Evolutionary conservation across 2,888 invertebrate genomes (phyloP), one percentile per base, ranked within the genome.

Genomic region (Eristalis pertinax): DNA sequence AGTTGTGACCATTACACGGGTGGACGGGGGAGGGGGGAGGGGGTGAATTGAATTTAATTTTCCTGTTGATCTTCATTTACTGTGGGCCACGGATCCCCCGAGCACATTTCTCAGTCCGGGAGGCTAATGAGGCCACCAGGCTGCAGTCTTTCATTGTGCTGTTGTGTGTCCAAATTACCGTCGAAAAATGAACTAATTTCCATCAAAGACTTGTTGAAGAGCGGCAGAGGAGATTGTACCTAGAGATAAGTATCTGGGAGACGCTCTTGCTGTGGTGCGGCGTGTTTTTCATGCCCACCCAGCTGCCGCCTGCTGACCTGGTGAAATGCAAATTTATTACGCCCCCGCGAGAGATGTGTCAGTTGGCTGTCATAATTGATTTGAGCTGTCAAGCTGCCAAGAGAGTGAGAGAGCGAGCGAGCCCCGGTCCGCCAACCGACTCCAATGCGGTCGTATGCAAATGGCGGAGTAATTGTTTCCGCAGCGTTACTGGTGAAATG

Each of bases 311-410:
- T 19, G 50, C 50, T 50, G 50, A 50, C 50, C 19, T 50, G 50
- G 86, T 86, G 77, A 83, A 87, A 83, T 87, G 87, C 87, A 83
- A 87, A 87, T 87, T 87, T 87, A 79, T 76, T 79, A 79, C 76
- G 78, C 78, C 67, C 67, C 79, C 64, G 58, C 60, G 29, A 68
- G 83, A 72, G 83, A 84, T 78, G 72, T 87, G 87, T 87, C 83
- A 83, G 87, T 83, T 79, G 75, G 79, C 79, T 87, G 83, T 87
- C 87, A 87, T 83, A 87, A 87, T 79, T 83, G 83, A 87, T 87
- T 79, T 67, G 75, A 82, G 69, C 78, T 86, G 82, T 86, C 86
- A 74, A 78, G 78, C 62, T 78, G 74, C 50, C 50, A 50, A 70
- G 62, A 41, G 35, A 83, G 75, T 76, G 38, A 13, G 50, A 19